Conservation (phyloP, 2,113 vertebrate genomes). For the Syrmaticus mikado region DNA sequence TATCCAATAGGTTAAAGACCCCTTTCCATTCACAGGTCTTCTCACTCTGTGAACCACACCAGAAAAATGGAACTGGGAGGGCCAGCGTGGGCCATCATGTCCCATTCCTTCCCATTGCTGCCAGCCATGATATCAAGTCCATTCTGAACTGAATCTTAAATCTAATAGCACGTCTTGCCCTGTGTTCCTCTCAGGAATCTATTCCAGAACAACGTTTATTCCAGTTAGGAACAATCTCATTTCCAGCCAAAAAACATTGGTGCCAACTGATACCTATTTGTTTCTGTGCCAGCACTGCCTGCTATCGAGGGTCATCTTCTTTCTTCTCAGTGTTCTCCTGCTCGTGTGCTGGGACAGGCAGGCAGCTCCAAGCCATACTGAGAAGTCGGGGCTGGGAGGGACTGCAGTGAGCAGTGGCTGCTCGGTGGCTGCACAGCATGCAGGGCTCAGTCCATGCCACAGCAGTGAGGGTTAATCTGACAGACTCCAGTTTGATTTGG, state of each 20-base stretch:
- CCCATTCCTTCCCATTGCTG: constrained; percentile 50
- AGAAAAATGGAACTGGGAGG: neutral
- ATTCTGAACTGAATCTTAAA: constrained; percentile 61
- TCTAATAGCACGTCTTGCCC: constrained; percentile 47
- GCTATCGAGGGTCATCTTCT: constrained; percentile 7
- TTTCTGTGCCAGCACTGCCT: constrained; percentile 29
- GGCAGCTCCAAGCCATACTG: neutral
- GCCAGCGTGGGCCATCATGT: constrained; percentile 15
- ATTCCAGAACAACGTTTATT: constrained; percentile 58
- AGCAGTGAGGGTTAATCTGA: too few species aligned
- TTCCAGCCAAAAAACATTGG: constrained; percentile 46
- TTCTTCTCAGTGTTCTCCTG: neutral
- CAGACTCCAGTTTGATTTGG: too few species aligned
- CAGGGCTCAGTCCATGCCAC: neutral
- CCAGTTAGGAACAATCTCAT: constrained; percentile 38
- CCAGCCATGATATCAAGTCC: constrained; percentile 36
- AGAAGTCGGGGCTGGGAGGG: neutral
- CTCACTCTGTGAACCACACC: neutral
- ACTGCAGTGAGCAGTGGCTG: neutral
- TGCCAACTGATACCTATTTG: constrained; percentile 51
- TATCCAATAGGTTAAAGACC: neutral
- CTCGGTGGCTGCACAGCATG: accelerated
- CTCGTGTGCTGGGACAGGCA: neutral
- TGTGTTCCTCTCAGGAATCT: constrained; percentile 5
- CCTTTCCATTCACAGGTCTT: neutral